Percentiles rank a stretch among this genome's conserved stretches.
Evolutionary conservation across 1,140 invertebrate species (phyloP).

Genomic region (Ericerus pela): DNA sequence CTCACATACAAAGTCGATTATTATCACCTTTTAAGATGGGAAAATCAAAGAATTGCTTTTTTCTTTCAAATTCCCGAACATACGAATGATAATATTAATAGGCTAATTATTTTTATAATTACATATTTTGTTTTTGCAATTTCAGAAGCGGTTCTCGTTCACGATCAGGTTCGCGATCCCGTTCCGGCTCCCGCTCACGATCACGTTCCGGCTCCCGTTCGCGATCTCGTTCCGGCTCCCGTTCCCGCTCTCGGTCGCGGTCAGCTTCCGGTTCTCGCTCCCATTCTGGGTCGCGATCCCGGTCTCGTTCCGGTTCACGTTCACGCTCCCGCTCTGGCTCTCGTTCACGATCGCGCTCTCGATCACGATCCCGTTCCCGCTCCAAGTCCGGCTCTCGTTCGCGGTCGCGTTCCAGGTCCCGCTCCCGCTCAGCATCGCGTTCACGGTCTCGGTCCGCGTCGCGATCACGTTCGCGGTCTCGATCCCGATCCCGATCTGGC

Average conservation of each 20-base stretch:
- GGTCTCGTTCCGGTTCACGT: constrained; percentile 20
- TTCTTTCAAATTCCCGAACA: neutral
- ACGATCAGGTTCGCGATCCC: constrained; percentile 24
- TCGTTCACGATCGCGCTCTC: constrained; percentile 25
- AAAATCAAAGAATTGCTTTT: neutral
- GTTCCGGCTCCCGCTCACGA: constrained; percentile 35
- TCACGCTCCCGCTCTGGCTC: constrained; percentile 23
- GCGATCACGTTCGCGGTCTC: too few species aligned
- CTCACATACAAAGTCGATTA: too few species aligned
- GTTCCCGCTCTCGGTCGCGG: constrained; percentile 29
- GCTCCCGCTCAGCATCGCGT: constrained; percentile 30
- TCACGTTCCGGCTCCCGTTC: constrained; percentile 31
- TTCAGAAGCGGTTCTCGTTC: constrained; percentile 19
- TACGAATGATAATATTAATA: neutral
- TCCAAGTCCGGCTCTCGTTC: constrained; percentile 25
- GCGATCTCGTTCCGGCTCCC: constrained; percentile 33
- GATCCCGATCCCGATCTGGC: too few species aligned
- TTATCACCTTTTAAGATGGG: neutral
- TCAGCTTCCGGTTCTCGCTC: constrained; percentile 24
- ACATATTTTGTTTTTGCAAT: neutral
- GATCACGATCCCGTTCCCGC: constrained; percentile 18
- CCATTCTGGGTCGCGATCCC: constrained; percentile 18
- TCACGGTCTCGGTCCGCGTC: constrained; percentile 9
- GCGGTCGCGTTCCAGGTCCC: constrained; percentile 26
- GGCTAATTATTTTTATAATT: neutral